phyloP scores from a whole-genome alignment of 1,140 invertebrate species.

The Apis mellifera region Amel_HAv3.1 CM009932.2:11070001-11070500 shows the following conservation, averaged over 20 bases:
- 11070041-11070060: conserved; percentile 35
- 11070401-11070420: conserved; percentile 8
- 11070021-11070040: neutral
- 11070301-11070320: conserved; percentile 45
- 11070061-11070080: conserved; percentile 37
- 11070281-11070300: conserved; percentile 43
- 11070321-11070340: conserved; percentile 29
- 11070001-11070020: conserved; percentile 44
- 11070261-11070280: neutral
- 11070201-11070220: conserved; percentile 16
- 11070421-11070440: conserved; percentile 34
- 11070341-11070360: conserved; percentile 34
- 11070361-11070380: conserved; percentile 3
- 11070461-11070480: neutral
- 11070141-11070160: conserved; percentile 55
- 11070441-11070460: conserved; percentile 4
- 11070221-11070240: conserved; percentile 11
- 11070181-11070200: conserved; percentile 66
- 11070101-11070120: conserved; percentile 77
- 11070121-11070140: conserved; percentile 69
- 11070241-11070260: neutral
- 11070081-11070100: conserved; percentile 69
- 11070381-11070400: conserved; percentile 22
- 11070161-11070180: conserved; percentile 76
- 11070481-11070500: neutral